Evolutionary conservation across 2,797 vertebrate species (phyloP).

Genomic region (Argyrosomus regius): DNA sequence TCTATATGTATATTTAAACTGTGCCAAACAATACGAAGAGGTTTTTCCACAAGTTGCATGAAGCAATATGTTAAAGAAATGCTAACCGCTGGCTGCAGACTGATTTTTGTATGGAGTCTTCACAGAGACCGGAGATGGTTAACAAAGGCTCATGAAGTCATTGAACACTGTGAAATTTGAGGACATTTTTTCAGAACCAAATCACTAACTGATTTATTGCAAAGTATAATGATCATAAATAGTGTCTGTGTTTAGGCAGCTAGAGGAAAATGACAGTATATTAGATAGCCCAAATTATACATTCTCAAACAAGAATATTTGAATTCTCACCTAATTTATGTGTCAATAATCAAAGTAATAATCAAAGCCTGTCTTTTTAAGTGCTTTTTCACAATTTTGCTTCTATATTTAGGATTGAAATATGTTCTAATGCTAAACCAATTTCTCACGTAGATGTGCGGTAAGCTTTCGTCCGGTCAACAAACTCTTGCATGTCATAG

Average conservation of each 20-base stretch:
- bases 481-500: neutral
- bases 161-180: conserved; percentile 80
- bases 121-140: conserved; percentile 33
- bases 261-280: conserved; percentile 18
- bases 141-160: conserved; percentile 47
- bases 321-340: conserved; percentile 3
- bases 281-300: conserved; percentile 16
- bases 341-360: conserved; percentile 26
- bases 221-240: conserved; percentile 24
- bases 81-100: conserved; percentile 22
- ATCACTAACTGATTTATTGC: conserved; percentile 43
- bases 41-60: conserved; percentile 82
- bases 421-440: conserved; percentile 8
- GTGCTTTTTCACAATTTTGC: conserved; percentile 5
- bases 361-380: conserved; percentile 16
- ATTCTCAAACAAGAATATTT: conserved; percentile 4
- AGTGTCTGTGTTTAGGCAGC: conserved; percentile 34
- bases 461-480: neutral
- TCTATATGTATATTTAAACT: conserved; percentile 73
- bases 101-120: conserved; percentile 38
- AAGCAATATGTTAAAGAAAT: conserved; percentile 75
- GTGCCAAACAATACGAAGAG: conserved; percentile 78
- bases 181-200: conserved; percentile 59
- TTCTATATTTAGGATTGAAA: neutral
- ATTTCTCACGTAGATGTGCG: neutral